Evolutionary conservation across 2,113 vertebrate species (phyloP).

Genomic region (Dermatemys mawii): DNA sequence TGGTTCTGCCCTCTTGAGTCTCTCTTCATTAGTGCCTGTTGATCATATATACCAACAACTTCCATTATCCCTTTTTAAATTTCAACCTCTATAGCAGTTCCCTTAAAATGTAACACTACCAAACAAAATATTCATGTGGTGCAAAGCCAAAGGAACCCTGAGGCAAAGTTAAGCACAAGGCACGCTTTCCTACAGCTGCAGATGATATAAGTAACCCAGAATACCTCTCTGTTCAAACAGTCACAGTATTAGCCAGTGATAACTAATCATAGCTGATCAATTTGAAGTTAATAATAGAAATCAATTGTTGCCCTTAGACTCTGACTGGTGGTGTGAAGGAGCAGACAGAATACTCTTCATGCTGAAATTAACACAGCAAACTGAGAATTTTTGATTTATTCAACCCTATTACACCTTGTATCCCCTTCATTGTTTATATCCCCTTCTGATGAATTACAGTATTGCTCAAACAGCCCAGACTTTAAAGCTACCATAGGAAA

Average conservation of each 20-base stretch:
- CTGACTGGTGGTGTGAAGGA: not conserved
- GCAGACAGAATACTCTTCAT: not conserved
- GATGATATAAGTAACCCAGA: not conserved
- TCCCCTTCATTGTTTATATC: not conserved
- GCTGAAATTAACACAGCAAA: not conserved
- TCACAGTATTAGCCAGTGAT: not conserved
- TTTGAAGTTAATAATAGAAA: not conserved
- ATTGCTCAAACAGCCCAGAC: not conserved
- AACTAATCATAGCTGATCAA: not conserved
- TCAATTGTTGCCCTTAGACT: not conserved
- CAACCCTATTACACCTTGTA: not conserved
- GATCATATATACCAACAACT: conserved; percentile 36
- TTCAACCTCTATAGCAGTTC: not conserved
- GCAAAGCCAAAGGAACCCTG: not conserved
- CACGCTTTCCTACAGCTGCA: not conserved
- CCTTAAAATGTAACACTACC: not conserved
- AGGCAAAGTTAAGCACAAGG: not conserved
- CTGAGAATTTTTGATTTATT: not conserved
- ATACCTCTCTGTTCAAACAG: not conserved
- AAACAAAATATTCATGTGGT: not conserved
- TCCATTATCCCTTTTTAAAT: conserved; percentile 8
- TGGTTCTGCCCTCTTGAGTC: not conserved
- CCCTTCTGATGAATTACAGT: not conserved
- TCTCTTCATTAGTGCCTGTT: conserved; percentile 12
- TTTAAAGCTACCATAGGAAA: not conserved